Percentiles rank a stretch among this genome's conserved stretches.
These are phyloP conservation scores for Drosophila multiciliata DNA, from an alignment of 2,888 invertebrate species.

Conservation along the genomic window DNA sequence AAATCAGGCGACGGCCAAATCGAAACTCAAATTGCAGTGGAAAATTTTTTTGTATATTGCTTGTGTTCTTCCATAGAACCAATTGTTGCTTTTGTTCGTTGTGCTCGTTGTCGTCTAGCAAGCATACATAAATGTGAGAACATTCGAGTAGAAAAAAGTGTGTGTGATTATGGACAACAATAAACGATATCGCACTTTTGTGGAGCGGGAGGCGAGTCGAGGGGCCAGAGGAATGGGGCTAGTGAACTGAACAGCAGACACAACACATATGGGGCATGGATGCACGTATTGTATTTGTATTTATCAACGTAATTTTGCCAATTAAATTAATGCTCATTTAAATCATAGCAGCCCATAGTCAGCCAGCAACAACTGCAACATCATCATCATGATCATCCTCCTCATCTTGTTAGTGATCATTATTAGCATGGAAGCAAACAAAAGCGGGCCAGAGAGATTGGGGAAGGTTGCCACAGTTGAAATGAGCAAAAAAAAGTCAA, in stretches of 20 bases:
- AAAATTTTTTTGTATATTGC: conserved; percentile 60
- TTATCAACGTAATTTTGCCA: conserved; percentile 80
- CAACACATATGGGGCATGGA: conserved; percentile 45
- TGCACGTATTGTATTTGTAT: conserved; percentile 64
- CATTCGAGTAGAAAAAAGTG: conserved; percentile 47
- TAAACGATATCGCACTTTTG: conserved; percentile 5
- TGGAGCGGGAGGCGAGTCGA: neutral
- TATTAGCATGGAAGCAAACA: conserved; percentile 27
- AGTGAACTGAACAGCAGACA: conserved; percentile 19
- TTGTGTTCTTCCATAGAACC: conserved; percentile 9
- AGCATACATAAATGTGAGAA: conserved; percentile 58
- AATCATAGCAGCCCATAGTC: conserved; percentile 51
- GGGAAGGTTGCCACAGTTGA: neutral
- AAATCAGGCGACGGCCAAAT: conserved; percentile 13
- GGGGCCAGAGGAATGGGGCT: conserved; percentile 2
- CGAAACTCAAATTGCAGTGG: conserved; percentile 48
- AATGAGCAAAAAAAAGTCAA: neutral
- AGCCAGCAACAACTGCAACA: conserved; percentile 27
- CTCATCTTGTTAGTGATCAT: conserved; percentile 25
- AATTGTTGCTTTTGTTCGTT: conserved; percentile 23
- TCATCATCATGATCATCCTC: conserved; percentile 25
- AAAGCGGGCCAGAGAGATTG: conserved; percentile 13
- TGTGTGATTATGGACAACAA: conserved; percentile 43
- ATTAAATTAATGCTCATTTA: conserved; percentile 80
- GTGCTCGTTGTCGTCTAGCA: conserved; percentile 43